Evolutionary conservation across 2,888 invertebrate genomes (phyloP).

Genomic region (Aspidapion aeneum): DNA sequence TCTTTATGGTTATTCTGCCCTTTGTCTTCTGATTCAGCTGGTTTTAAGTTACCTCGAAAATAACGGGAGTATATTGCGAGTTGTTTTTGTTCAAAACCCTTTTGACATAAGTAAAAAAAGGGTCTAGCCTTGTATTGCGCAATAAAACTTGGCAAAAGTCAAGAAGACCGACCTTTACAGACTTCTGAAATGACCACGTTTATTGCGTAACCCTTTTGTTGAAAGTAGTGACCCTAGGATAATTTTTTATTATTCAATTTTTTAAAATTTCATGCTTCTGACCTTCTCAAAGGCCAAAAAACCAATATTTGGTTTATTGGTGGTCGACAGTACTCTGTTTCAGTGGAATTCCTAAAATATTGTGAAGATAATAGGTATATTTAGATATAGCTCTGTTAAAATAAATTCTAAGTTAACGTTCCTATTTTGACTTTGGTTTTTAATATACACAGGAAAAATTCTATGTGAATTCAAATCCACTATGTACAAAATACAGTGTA

Average conservation of each 20-base stretch:
- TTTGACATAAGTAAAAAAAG: background rate
- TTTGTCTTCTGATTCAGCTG: too few relatives aligned
- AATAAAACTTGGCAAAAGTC: background rate
- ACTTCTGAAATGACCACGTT: background rate
- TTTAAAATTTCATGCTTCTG: conserved; percentile 1
- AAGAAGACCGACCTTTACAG: background rate
- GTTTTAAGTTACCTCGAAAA: background rate
- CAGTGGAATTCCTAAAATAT: too few relatives aligned
- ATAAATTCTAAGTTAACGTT: too few relatives aligned
- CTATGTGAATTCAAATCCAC: too few relatives aligned
- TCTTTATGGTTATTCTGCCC: too few relatives aligned
- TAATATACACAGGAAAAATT: too few relatives aligned
- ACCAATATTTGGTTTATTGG: conserved; percentile 2
- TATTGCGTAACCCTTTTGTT: conserved; percentile 17
- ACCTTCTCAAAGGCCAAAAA: background rate
- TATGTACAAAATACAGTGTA: too few relatives aligned
- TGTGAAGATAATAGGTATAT: too few relatives aligned
- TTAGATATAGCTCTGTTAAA: too few relatives aligned
- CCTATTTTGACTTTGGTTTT: too few relatives aligned
- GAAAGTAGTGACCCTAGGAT: background rate
- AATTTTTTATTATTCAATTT: background rate
- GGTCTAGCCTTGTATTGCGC: background rate
- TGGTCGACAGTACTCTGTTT: too few relatives aligned
- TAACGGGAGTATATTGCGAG: background rate
- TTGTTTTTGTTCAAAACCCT: background rate